Conservation (phyloP, 2,888 invertebrate species). For the Polydrusus pterygomalis region DNA sequence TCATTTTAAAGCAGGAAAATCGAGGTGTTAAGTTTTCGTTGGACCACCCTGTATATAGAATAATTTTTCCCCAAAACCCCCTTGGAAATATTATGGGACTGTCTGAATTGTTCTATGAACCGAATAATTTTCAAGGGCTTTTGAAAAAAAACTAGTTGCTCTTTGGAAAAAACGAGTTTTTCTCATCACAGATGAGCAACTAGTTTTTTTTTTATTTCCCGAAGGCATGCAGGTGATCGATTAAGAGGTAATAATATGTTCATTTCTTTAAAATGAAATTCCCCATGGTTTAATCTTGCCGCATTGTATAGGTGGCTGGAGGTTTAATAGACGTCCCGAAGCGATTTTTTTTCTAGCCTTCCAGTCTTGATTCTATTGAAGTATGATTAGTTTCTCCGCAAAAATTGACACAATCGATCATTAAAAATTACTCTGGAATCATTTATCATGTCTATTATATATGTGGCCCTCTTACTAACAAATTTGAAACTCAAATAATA, state of each 20-base stretch:
- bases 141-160: too few species aligned
- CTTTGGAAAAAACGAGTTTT: too few species aligned
- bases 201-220: too few species aligned
- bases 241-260: neutral
- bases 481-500: slow-evolving; percentile 25
- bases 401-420: slow-evolving; percentile 12
- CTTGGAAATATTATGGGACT: too few species aligned
- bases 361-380: neutral
- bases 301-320: neutral
- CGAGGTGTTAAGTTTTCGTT: too few species aligned
- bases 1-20: too few species aligned
- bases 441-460: slow-evolving; percentile 38
- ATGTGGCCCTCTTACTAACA: slow-evolving; percentile 28
- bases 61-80: too few species aligned
- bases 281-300: neutral
- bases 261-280: neutral
- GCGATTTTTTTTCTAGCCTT: neutral
- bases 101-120: too few species aligned
- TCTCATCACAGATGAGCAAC: too few species aligned
- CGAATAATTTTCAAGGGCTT: too few species aligned
- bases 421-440: slow-evolving; percentile 3
- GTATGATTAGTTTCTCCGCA: neutral
- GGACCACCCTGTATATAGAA: too few species aligned
- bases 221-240: too few species aligned
- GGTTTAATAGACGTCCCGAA: neutral